These are phyloP conservation scores for Crotalus viridis DNA, from an alignment of 2,113 vertebrate species.

Conservation along the genomic window DNA sequence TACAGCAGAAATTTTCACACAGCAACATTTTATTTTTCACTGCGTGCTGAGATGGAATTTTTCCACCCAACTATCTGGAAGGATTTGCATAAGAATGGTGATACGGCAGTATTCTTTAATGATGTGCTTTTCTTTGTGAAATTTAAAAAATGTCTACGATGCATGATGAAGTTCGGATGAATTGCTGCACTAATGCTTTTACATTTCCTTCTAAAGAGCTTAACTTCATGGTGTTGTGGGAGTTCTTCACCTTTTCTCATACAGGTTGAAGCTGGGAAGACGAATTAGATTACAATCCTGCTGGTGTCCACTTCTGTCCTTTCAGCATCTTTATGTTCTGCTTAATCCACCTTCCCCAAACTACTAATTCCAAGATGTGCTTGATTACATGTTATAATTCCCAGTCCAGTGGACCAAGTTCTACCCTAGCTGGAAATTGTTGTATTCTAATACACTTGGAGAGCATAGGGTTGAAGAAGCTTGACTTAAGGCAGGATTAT, in stretches of 20 bases:
- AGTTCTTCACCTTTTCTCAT: conserved; percentile 75
- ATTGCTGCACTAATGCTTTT: conserved; percentile 81
- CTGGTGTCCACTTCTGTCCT: conserved; percentile 45
- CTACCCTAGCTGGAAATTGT: background rate
- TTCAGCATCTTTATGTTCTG: conserved; percentile 39
- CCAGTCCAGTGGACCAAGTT: background rate
- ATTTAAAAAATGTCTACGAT: conserved; percentile 78
- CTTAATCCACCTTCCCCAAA: background rate
- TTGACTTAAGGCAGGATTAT: background rate
- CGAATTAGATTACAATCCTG: conserved; percentile 63
- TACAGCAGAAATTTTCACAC: conserved; percentile 79
- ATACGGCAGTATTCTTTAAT: conserved; percentile 82
- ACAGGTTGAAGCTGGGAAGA: conserved; percentile 71
- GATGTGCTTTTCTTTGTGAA: conserved; percentile 83
- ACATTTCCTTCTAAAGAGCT: conserved; percentile 82
- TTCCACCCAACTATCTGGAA: conserved; percentile 78
- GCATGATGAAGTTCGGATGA: conserved; percentile 79
- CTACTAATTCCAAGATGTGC: background rate
- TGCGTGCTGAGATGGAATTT: conserved; percentile 76
- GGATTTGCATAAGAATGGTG: conserved; percentile 84
- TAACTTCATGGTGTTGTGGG: conserved; percentile 74
- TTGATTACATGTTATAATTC: background rate
- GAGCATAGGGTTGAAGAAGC: background rate
- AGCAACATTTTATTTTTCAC: conserved; percentile 79
- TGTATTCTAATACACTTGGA: background rate